Base-by-base conservation (phyloP, 2,888 invertebrate genomes). In the Odontothrips loti region DNA sequence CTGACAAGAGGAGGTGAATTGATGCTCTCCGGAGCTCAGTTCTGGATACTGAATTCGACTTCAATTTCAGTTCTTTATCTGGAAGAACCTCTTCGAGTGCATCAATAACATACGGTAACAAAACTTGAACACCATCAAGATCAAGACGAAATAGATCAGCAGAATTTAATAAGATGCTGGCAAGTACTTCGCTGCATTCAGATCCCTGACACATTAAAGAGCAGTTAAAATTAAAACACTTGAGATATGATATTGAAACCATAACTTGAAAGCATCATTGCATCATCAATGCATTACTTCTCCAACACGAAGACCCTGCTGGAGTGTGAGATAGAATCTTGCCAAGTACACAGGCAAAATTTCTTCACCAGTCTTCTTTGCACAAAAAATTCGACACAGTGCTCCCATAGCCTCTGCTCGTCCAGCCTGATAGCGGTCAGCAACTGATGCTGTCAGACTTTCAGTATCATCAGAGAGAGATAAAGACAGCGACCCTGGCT, bases 321-420 rank as follows among this genome's bases (percentile, higher is more conserved):
- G 94, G 83, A 99, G 88, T 8, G 96, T 95, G 85, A 97, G 92
- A 88, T 97, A 98, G 89, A 98, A 97, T 80, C 98, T 91, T 15
- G 98, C 96, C 85, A 98, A 90, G 89, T 99, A 99, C 1, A 94
- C 95, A 0, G 97, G 96, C 81, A 96, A 89, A 84, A 99, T 96
- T 86, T 95, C 94, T 89, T 98, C 98, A 75, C 95, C 95, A 0
- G 97, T 96, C 88, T 96, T 96, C 88, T 97, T 97, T 0, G 98
- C 94, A 87, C 97, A 98, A 87, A 99, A 94, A 86, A 99, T 96
- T 85, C 98, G 91, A 87, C 99, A 99, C 34, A 99, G 88, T 4
- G 98, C 94, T 34, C 98, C 99, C 85, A 98, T 91, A 0, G 99
- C 98, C 88, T 97, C 97, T 0, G 99, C 98, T 82, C 96, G 91